A percentile compares a stretch with the other conserved stretches of the same genome.
Conservation (phyloP, 2,888 invertebrate species). For the Acronicta aceris region DNA sequence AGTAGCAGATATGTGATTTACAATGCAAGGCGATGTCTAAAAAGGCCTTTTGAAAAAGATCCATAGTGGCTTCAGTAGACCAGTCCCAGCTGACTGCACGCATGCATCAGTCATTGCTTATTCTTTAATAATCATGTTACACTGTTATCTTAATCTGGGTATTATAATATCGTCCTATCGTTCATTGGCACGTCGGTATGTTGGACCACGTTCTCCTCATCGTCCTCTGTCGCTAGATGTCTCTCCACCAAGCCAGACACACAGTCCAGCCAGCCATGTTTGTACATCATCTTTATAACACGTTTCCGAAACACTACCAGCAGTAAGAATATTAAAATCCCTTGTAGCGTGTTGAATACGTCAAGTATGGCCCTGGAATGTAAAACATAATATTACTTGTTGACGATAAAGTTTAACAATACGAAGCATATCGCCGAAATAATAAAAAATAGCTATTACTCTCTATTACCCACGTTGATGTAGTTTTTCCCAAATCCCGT, state of each 20-base stretch:
- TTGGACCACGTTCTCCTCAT: conserved; percentile 81
- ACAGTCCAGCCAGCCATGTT: conserved; percentile 73
- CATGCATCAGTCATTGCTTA: too few relatives aligned
- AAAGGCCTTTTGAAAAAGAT: too few relatives aligned
- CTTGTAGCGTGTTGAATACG: conserved; percentile 90
- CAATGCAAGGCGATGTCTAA: too few relatives aligned
- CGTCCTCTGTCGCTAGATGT: conserved; percentile 76
- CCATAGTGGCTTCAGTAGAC: too few relatives aligned
- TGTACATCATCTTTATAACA: conserved; percentile 79
- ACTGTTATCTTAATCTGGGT: conserved; percentile 11
- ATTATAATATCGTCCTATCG: conserved; percentile 51
- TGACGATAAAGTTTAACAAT: too few relatives aligned
- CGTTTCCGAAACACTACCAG: conserved; percentile 89
- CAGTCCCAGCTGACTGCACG: too few relatives aligned
- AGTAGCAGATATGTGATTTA: too few relatives aligned
- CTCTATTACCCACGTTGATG: too few relatives aligned
- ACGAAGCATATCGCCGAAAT: too few relatives aligned
- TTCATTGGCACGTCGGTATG: conserved; percentile 77
- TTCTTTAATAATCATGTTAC: conserved; percentile 1
- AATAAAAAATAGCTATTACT: too few relatives aligned
- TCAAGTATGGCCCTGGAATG: conserved; percentile 88
- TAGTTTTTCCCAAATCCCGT: too few relatives aligned
- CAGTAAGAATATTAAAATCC: conserved; percentile 90
- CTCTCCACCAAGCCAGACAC: conserved; percentile 69
- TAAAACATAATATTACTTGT: conserved; percentile 2